Percentiles rank a stretch among this genome's conserved stretches.
phyloP scores from a whole-genome alignment of 1,140 invertebrate genomes.

The Gryllus bimaculatus region DNA sequence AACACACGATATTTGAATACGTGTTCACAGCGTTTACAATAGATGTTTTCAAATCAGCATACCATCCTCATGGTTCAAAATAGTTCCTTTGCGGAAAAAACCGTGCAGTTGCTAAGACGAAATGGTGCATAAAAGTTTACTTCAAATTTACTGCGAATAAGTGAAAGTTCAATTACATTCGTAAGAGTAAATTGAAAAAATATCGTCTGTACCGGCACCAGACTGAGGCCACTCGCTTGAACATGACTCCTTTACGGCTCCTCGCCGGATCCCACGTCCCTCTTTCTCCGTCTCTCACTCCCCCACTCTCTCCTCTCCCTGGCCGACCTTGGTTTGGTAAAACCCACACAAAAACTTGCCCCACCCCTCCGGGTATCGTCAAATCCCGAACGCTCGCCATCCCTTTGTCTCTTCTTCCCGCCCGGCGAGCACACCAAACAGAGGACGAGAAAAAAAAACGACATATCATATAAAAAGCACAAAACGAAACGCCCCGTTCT shows the following conservation, averaged over 20 bases:
- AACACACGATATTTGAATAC: too few relatives aligned
- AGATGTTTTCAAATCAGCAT: too few relatives aligned
- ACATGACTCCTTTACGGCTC: not conserved
- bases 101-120: too few relatives aligned
- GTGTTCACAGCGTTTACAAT: too few relatives aligned
- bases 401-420: not conserved
- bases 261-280: not conserved
- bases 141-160: too few relatives aligned
- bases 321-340: slow-evolving; percentile 9
- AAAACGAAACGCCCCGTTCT: slow-evolving; percentile 2
- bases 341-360: slow-evolving; percentile 14
- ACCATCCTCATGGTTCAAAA: too few relatives aligned
- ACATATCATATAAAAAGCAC: not conserved
- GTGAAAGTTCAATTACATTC: too few relatives aligned
- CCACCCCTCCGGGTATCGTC: slow-evolving; percentile 6
- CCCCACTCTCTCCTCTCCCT: not conserved
- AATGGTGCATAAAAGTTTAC: too few relatives aligned
- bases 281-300: not conserved
- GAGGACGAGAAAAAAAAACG: not conserved
- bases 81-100: too few relatives aligned
- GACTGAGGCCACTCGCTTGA: not conserved
- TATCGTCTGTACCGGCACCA: not conserved
- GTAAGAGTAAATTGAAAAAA: too few relatives aligned
- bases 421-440: not conserved
- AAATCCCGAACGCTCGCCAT: not conserved